A percentile compares a stretch with the other conserved stretches of the same genome.
Evolutionary conservation across 2,113 vertebrate species (phyloP).

Genomic region (Rallus limicola): DNA sequence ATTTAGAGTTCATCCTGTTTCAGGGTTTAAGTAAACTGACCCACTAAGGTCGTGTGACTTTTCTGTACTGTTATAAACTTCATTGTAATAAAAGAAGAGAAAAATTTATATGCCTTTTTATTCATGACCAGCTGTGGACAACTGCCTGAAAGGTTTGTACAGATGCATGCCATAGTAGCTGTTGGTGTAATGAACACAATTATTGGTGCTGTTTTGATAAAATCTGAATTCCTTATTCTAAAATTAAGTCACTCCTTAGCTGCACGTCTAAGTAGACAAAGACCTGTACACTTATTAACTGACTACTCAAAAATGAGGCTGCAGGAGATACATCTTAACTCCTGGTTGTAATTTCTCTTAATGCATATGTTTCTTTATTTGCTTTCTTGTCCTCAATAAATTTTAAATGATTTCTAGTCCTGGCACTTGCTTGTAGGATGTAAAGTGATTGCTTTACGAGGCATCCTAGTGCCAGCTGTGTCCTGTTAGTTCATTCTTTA

Average conservation of each 20-base stretch:
- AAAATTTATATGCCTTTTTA: constrained; percentile 92
- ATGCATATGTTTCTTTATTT: neutral
- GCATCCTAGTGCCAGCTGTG: constrained; percentile 1
- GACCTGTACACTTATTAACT: constrained; percentile 76
- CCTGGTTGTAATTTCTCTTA: constrained; percentile 24
- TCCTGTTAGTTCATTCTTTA: constrained; percentile 9
- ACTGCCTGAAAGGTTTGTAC: constrained; percentile 89
- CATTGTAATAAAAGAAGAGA: constrained; percentile 97
- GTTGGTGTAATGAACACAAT: constrained; percentile 67
- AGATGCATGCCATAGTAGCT: constrained; percentile 78
- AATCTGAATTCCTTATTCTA: constrained; percentile 65
- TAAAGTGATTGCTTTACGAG: constrained; percentile 27
- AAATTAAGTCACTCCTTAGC: constrained; percentile 59
- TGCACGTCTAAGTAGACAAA: constrained; percentile 68
- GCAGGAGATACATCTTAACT: constrained; percentile 19
- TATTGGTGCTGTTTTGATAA: constrained; percentile 70
- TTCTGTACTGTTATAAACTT: constrained; percentile 95
- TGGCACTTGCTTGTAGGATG: constrained; percentile 19
- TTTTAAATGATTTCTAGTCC: constrained; percentile 8
- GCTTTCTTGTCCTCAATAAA: constrained; percentile 50
- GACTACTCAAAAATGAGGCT: constrained; percentile 41
- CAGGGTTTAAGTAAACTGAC: constrained; percentile 86
- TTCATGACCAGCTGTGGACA: constrained; percentile 92
- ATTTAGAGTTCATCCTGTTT: constrained; percentile 88
- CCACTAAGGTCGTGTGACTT: constrained; percentile 87